Percentiles rank a stretch among this genome's conserved stretches.
Evolutionary conservation across 1,140 invertebrate species (phyloP).

Genomic region (Andrena cerasifolii): DNA sequence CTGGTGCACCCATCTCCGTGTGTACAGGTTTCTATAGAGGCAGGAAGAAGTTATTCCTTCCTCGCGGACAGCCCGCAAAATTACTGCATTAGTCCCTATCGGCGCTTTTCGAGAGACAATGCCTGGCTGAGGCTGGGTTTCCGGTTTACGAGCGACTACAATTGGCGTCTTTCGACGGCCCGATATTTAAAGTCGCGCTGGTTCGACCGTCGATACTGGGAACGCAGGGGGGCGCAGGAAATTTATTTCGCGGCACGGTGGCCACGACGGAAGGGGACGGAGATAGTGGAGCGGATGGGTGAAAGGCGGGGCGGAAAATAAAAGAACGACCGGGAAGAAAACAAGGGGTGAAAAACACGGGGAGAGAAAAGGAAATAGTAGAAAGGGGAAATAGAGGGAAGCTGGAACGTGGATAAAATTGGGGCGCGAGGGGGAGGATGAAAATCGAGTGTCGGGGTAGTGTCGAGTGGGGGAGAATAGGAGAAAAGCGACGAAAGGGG

Average conservation of each 20-base stretch:
- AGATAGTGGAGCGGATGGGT: too few relatives aligned
- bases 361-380: too few relatives aligned
- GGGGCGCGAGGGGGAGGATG: not conserved
- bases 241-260: slow-evolving; percentile 23
- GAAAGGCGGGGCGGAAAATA: not conserved
- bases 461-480: not conserved
- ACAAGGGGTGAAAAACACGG: not conserved
- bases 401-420: not conserved
- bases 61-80: too few relatives aligned
- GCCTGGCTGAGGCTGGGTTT: too few relatives aligned
- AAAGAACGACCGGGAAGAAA: slow-evolving; percentile 33
- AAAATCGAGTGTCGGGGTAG: too few relatives aligned
- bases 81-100: too few relatives aligned
- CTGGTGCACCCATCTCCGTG: too few relatives aligned
- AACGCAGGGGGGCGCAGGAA: not conserved
- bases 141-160: not conserved
- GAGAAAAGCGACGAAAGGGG: not conserved
- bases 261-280: not conserved
- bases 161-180: not conserved
- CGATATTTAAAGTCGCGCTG: slow-evolving; percentile 54
- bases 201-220: slow-evolving; percentile 41
- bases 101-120: not conserved
- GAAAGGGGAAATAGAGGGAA: not conserved
- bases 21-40: too few relatives aligned
- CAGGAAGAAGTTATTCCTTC: too few relatives aligned